Evolutionary conservation across 92 coral and sea anemone species (phyloP).

Genomic region (Palythoa grandiflora): DNA sequence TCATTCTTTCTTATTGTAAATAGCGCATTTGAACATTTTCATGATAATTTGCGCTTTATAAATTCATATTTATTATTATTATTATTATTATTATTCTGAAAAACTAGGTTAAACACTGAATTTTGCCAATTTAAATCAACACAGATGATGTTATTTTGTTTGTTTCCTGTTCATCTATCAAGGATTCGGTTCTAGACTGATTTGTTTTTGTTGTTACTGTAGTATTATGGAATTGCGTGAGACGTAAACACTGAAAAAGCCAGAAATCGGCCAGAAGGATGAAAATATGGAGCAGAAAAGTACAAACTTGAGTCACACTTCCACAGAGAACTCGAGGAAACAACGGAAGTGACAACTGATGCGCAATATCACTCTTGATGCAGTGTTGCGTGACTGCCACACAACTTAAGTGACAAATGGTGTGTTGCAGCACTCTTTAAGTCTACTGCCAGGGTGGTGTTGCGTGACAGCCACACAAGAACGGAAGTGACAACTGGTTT

Average conservation of each 20-base stretch:
- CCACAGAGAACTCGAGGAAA: background rate
- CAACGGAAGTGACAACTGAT: too few species aligned
- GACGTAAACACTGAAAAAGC: background rate
- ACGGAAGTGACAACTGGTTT: too few species aligned
- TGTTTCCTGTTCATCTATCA: background rate
- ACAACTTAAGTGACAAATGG: background rate
- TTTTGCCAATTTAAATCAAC: too few species aligned
- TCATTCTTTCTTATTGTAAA: too few species aligned
- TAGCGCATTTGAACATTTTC: too few species aligned
- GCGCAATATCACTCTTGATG: too few species aligned
- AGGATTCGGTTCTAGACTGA: background rate
- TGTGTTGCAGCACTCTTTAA: background rate
- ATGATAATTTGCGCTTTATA: too few species aligned
- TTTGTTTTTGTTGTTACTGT: background rate
- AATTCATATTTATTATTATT: too few species aligned
- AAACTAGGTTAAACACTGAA: too few species aligned
- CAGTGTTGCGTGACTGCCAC: background rate
- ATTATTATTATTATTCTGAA: too few species aligned
- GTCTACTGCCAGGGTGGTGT: background rate
- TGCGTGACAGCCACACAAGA: too few species aligned
- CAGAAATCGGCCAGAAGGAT: background rate
- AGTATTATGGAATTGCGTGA: slow-evolving; percentile 36
- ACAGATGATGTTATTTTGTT: background rate
- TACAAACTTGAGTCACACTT: background rate
- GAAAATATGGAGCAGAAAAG: background rate